Evolutionary conservation across 2,113 vertebrate genomes (phyloP), one percentile per base, ranked within the genome.

Genomic region (Melanerpes formicivorus): DNA sequence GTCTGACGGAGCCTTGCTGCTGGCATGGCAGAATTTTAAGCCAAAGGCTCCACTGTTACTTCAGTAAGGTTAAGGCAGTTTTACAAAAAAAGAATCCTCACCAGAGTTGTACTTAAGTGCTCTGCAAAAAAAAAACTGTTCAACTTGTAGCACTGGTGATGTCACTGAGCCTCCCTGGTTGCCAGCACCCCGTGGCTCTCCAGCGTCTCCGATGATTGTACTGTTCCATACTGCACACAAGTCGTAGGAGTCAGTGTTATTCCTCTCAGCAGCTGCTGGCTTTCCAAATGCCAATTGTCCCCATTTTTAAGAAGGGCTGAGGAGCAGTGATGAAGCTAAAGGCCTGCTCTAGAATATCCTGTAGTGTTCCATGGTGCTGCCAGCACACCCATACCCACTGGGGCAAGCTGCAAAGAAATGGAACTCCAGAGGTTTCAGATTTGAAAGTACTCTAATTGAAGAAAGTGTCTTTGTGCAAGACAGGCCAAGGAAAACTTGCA

Each of bases 161-260:
- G 62, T 8, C 72, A 25, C 21, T 73, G 79, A 90, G 67, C 67
- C 72, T 73, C 44, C 72, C 63, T 50, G 25, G 66, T 62, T 87
- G 95, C 87, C 91, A 94, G 14, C 40, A 64, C 50, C 40, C 93
- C 1, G 4, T 80, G 70, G 66, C 73, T 81, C 17, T 74, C 71
- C 84, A 72, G 7, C 65, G 29, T 80, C 78, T 88, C 69, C 60
- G 62, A 54, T 85, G 72, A 72, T 88, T 95, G 91, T 76, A 90
- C 83, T 75, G 69, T 80, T 85, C 76, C 55, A 30, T 69, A 65
- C 27, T 46, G 52, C 63, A 46, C 21, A 37, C 34, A 76, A 84
- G n/a, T 70, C 87, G 66, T 32, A 75, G 73, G 64, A 69, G 79
- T 78, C 58, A 26, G 11, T 81, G 76, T 73, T 93, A 54, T 56